These are phyloP conservation scores for Thereva nobilitata DNA, from an alignment of 2,888 invertebrate species.

Conservation along the genomic window DNA sequence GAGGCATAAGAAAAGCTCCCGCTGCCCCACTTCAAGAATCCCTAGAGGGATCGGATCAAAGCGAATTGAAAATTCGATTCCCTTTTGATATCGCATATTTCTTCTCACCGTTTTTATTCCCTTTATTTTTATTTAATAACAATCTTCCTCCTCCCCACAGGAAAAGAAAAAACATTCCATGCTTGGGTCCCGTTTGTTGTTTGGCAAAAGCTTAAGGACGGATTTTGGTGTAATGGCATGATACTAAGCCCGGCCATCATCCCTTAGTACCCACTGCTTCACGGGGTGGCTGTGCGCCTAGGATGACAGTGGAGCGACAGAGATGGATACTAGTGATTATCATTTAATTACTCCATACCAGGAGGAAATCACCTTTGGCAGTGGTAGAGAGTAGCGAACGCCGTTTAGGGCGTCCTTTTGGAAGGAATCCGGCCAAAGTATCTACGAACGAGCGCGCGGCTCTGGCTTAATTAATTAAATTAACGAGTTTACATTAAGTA, in stretches of 20 bases:
- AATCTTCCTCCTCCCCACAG: too few relatives aligned
- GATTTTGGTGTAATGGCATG: too few relatives aligned
- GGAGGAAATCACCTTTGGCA: not conserved
- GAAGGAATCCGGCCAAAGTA: slow-evolving; percentile 20
- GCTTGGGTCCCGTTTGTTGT: too few relatives aligned
- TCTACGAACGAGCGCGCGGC: not conserved
- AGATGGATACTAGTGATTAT: slow-evolving; percentile 21
- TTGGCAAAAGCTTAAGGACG: too few relatives aligned
- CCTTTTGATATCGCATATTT: slow-evolving; percentile 14
- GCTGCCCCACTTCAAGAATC: not conserved
- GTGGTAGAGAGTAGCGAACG: not conserved
- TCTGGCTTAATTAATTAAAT: too few relatives aligned
- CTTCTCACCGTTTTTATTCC: not conserved
- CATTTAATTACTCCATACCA: slow-evolving; percentile 30
- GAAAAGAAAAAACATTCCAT: too few relatives aligned
- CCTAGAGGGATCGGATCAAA: slow-evolving; percentile 17
- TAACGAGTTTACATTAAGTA: too few relatives aligned
- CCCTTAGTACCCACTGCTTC: too few relatives aligned
- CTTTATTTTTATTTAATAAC: too few relatives aligned
- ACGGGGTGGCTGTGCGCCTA: not conserved
- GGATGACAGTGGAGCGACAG: not conserved
- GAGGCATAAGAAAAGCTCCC: not conserved
- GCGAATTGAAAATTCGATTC: slow-evolving; percentile 25
- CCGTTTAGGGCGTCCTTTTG: slow-evolving; percentile 10
- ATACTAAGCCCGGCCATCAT: too few relatives aligned